A percentile compares a stretch with the other conserved stretches of the same genome.
Evolutionary conservation across 2,113 vertebrate genomes (phyloP).

Genomic region (Aptenodytes patagonicus): DNA sequence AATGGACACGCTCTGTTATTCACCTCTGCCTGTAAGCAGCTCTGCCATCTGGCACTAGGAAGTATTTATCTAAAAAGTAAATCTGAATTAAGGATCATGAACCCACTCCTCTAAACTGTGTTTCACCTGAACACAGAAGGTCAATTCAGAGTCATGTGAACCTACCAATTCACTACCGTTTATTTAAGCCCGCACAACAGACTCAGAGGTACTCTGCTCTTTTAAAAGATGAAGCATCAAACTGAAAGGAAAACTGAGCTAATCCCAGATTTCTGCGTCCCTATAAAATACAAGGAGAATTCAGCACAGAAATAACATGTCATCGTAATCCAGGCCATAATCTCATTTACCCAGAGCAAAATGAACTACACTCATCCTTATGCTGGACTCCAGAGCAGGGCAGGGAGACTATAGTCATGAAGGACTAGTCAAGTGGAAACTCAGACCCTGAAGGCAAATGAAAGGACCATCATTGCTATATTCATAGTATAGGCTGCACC

Average conservation of each 20-base stretch:
- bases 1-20: not conserved
- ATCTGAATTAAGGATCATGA: not conserved
- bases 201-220: not conserved
- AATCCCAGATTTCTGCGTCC: constrained; percentile 4
- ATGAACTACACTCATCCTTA: not conserved
- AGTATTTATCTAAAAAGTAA: not conserved
- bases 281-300: not conserved
- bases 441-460: not conserved
- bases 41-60: constrained; percentile 6
- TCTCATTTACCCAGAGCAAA: constrained; percentile 11
- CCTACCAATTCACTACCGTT: not conserved
- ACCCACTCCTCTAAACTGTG: not conserved
- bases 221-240: not conserved
- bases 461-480: not conserved
- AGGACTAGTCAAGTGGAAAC: not conserved
- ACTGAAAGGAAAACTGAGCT: constrained; percentile 18
- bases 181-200: not conserved
- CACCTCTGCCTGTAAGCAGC: not conserved
- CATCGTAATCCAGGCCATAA: not conserved
- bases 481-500: not conserved
- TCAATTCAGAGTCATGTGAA: not conserved
- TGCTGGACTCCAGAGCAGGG: not conserved
- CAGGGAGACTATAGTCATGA: not conserved
- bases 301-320: constrained; percentile 2
- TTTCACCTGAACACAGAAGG: not conserved